Percentiles rank a stretch among this genome's conserved stretches.
These are phyloP conservation scores for Papilio gigon DNA, from an alignment of 2,888 invertebrate genomes.

Conservation along the genomic window DNA sequence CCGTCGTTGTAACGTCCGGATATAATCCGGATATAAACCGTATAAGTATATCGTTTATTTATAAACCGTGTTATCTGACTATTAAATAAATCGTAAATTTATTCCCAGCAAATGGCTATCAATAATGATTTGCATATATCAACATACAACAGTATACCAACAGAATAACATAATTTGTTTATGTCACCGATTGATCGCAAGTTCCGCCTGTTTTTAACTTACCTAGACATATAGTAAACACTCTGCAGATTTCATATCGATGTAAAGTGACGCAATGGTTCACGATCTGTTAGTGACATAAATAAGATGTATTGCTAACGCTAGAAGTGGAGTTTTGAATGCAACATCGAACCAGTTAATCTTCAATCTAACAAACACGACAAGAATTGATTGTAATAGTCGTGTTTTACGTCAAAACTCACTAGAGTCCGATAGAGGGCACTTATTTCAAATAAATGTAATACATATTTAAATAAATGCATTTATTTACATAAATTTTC, in stretches of 20 bases:
- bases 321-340: neutral
- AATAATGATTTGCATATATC: slow-evolving; percentile 9
- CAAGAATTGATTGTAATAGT: slow-evolving; percentile 1
- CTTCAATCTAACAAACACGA: slow-evolving; percentile 13
- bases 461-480: neutral
- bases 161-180: neutral
- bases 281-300: neutral
- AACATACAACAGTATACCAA: neutral
- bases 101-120: slow-evolving; percentile 1
- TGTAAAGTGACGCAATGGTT: neutral
- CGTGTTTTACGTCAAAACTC: slow-evolving; percentile 11
- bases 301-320: neutral
- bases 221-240: neutral
- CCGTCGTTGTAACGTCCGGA: neutral
- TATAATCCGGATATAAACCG: slow-evolving; percentile 6
- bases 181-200: neutral
- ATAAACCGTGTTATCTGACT: slow-evolving; percentile 2
- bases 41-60: neutral
- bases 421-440: neutral
- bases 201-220: neutral
- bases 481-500: neutral
- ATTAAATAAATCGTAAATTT: slow-evolving; percentile 6
- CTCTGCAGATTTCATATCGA: neutral
- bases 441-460: neutral
- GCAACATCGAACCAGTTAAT: neutral